phyloP scores from a whole-genome alignment of 2,888 invertebrate species.

The Folsomia manolachei region DNA sequence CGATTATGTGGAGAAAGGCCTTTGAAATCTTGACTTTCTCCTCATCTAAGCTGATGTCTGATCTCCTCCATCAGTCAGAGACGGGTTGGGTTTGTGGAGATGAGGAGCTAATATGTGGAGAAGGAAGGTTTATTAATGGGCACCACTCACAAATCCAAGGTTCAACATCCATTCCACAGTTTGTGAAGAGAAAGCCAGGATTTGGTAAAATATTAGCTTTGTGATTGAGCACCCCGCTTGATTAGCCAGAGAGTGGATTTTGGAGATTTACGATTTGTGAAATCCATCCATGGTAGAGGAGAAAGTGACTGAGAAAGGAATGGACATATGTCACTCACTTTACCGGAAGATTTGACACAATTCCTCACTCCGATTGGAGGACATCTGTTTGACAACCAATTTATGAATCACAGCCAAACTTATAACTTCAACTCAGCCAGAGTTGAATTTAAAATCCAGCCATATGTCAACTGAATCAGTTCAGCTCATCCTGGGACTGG shows the following conservation, averaged over 20 bases:
- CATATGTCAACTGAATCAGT: no score
- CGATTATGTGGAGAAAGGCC: no score
- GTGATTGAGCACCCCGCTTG: neutral
- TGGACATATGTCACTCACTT: constrained; percentile 12
- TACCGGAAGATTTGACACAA: constrained; percentile 44
- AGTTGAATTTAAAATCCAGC: no score
- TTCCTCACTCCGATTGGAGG: constrained; percentile 25
- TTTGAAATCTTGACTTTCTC: no score
- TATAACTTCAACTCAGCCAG: no score
- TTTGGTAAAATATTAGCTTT: neutral
- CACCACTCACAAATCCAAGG: neutral
- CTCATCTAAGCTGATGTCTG: no score
- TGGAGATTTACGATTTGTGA: neutral
- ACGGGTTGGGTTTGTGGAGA: no score
- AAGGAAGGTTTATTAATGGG: neutral
- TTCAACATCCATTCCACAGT: neutral
- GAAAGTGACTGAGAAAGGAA: neutral
- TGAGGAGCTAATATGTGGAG: neutral
- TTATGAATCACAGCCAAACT: neutral
- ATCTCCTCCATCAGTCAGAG: no score
- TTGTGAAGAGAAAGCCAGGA: no score
- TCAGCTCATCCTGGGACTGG: no score
- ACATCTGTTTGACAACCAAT: constrained; percentile 10
- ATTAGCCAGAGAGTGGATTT: neutral
- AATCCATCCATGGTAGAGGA: neutral